A percentile compares a stretch with the other conserved stretches of the same genome.
Conservation (phyloP, 2,888 invertebrate genomes). For the Myathropa florea region DNA sequence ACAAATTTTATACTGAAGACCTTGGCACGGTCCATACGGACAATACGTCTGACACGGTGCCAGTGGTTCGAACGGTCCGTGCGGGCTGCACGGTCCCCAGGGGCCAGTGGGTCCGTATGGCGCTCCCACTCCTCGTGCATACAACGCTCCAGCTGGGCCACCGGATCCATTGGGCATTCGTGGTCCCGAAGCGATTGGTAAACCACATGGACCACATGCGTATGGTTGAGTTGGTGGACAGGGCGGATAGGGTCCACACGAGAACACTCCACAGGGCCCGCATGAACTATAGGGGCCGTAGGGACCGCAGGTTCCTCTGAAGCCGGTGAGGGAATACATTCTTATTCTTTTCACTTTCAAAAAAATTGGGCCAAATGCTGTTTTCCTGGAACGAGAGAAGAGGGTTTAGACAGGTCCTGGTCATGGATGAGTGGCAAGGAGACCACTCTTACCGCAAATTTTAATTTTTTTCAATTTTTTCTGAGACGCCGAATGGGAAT, state of each 20-base stretch:
- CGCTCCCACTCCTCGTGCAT: slow-evolving; percentile 14
- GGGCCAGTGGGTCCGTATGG: slow-evolving; percentile 31
- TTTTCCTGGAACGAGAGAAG: neutral
- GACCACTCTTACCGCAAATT: neutral
- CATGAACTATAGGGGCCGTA: slow-evolving; percentile 27
- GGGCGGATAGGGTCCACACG: slow-evolving; percentile 51
- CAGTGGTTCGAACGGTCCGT: slow-evolving; percentile 26
- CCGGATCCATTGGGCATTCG: slow-evolving; percentile 58
- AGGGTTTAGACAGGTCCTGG: neutral
- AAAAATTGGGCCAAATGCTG: neutral
- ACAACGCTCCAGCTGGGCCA: slow-evolving; percentile 33
- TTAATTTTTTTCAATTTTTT: neutral
- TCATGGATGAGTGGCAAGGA: neutral
- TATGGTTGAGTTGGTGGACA: slow-evolving; percentile 38
- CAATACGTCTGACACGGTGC: slow-evolving; percentile 34
- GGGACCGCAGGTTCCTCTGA: slow-evolving; percentile 32
- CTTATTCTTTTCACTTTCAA: neutral
- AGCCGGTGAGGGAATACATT: slow-evolving; percentile 12
- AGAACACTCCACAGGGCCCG: slow-evolving; percentile 35
- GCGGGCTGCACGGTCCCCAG: slow-evolving; percentile 16
- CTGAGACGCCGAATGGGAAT: neutral
- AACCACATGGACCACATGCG: slow-evolving; percentile 29
- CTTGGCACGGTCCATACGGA: slow-evolving; percentile 14
- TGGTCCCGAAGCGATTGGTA: slow-evolving; percentile 50
- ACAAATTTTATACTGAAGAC: slow-evolving; percentile 2